phyloP scores from a whole-genome alignment of 2,797 vertebrate genomes.

The Oreochromis mossambicus region DNA sequence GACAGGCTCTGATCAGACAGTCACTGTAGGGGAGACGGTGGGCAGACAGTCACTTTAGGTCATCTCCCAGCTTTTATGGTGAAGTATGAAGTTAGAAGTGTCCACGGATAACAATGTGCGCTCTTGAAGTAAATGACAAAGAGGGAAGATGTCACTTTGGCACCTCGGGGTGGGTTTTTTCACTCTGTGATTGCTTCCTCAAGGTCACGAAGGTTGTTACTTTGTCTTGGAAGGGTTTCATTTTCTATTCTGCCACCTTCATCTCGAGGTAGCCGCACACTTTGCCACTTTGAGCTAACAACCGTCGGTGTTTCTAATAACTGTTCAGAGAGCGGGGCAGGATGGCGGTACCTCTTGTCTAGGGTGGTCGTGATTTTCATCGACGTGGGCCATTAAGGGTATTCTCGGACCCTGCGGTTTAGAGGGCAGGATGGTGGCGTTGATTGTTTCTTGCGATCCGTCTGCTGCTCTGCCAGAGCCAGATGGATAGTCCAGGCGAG shows the following conservation, averaged over 20 bases:
- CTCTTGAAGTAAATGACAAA: conserved; percentile 22
- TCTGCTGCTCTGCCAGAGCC: conserved; percentile 27
- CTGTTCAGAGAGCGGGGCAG: not conserved
- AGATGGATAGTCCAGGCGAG: conserved; percentile 47
- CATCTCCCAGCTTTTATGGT: not conserved
- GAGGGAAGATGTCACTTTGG: conserved; percentile 64
- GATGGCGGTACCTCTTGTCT: not conserved
- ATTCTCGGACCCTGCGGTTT: conserved; percentile 23
- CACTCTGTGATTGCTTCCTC: conserved; percentile 47
- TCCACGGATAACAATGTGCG: not conserved
- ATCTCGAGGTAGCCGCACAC: conserved; percentile 18
- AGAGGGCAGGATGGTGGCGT: conserved; percentile 10
- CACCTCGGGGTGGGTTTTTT: conserved; percentile 23
- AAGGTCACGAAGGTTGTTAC: conserved; percentile 19
- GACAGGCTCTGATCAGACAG: not conserved
- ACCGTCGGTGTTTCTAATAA: conserved; percentile 13
- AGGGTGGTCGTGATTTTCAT: conserved; percentile 23
- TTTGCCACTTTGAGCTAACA: conserved; percentile 33
- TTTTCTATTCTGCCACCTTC: conserved; percentile 39
- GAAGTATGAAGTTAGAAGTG: not conserved
- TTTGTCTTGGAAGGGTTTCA: conserved; percentile 23
- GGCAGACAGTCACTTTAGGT: not conserved
- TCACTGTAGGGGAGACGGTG: not conserved
- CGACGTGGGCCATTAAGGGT: conserved; percentile 6
- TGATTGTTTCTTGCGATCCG: conserved; percentile 30